These are phyloP conservation scores for Chrysolina oricalcia DNA, from an alignment of 2,888 invertebrate genomes.

Conservation along the genomic window DNA sequence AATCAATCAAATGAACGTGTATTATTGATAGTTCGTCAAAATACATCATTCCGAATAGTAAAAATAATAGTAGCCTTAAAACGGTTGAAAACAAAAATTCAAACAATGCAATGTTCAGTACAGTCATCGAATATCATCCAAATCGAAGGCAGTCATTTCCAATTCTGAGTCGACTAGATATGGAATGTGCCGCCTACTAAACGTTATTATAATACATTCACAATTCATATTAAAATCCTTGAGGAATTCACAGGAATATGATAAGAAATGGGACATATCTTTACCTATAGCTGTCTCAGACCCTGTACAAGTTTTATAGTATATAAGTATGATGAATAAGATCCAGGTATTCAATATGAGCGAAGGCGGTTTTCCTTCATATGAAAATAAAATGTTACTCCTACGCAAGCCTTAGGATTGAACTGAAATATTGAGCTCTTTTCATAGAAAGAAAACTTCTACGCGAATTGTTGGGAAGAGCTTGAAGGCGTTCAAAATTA, in stretches of 20 bases:
- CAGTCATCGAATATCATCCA: too few species aligned
- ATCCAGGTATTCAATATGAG: background rate
- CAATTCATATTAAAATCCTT: background rate
- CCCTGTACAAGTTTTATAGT: background rate
- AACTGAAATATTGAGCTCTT: slow-evolving; percentile 12
- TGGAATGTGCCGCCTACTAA: too few species aligned
- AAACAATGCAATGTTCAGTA: too few species aligned
- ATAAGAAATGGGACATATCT: background rate
- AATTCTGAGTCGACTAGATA: too few species aligned
- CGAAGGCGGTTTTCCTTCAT: background rate
- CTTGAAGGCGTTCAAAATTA: too few species aligned
- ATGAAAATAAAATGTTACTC: background rate
- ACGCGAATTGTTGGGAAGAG: too few species aligned
- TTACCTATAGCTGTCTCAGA: background rate
- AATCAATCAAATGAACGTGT: too few species aligned
- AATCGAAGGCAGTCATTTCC: too few species aligned
- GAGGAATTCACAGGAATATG: background rate
- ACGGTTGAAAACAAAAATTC: too few species aligned
- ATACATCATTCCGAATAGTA: too few species aligned
- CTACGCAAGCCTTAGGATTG: background rate
- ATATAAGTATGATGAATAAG: background rate
- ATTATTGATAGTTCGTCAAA: too few species aligned
- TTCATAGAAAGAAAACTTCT: slow-evolving; percentile 1
- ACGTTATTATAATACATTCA: background rate
- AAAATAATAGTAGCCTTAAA: too few species aligned